A percentile compares a stretch with the other conserved stretches of the same genome.
Evolutionary conservation across 2,888 invertebrate species (phyloP).

Genomic region (Alloscopus bannaensis): DNA sequence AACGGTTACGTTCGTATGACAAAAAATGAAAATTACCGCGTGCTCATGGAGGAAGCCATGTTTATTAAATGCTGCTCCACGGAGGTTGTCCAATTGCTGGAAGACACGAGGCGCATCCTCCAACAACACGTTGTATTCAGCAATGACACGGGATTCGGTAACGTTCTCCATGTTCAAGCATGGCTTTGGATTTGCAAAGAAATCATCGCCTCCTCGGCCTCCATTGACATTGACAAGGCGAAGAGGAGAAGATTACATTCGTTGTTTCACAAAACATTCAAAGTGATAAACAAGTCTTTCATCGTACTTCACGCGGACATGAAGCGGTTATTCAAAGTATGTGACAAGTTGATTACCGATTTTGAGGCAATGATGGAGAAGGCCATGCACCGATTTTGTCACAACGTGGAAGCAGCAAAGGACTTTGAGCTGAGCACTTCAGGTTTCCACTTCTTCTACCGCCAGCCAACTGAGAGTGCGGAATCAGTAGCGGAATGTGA

Average conservation of each 20-base stretch:
- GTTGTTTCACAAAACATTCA: background rate
- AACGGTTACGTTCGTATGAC: too few relatives aligned
- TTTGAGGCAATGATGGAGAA: background rate
- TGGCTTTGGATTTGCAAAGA: slow-evolving; percentile 48
- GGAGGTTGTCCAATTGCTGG: slow-evolving; percentile 24
- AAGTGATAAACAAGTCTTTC: background rate
- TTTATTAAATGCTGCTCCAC: slow-evolving; percentile 35
- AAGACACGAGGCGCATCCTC: slow-evolving; percentile 3
- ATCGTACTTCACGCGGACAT: background rate
- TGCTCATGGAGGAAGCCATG: slow-evolving; percentile 41
- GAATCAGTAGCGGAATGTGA: slow-evolving; percentile 2
- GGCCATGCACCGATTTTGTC: background rate
- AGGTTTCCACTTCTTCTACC: slow-evolving; percentile 28
- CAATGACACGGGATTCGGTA: slow-evolving; percentile 29
- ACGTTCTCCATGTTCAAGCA: slow-evolving; percentile 18
- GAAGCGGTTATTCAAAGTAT: slow-evolving; percentile 4
- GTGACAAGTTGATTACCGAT: slow-evolving; percentile 16
- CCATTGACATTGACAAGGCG: background rate
- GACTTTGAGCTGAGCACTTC: slow-evolving; percentile 27
- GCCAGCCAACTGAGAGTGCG: background rate
- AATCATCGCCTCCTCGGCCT: background rate
- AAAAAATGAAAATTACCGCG: slow-evolving; percentile 16
- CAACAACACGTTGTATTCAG: background rate
- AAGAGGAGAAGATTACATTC: background rate
- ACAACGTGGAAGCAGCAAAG: slow-evolving; percentile 16